Conservation (phyloP, 2,888 invertebrate species). For the Protophormia terraenovae region DNA sequence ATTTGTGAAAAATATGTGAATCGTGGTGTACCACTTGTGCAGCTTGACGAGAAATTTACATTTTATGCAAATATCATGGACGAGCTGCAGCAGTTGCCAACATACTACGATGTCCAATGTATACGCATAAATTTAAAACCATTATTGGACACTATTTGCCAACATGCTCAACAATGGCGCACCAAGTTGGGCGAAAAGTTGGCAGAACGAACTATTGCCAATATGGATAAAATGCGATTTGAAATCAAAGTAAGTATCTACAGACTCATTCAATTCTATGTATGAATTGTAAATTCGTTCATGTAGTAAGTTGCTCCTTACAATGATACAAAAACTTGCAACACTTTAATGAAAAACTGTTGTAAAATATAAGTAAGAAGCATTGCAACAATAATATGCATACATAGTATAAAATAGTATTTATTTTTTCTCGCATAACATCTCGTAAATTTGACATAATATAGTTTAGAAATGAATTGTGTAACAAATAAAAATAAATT, state of each 20-base stretch:
- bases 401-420: not conserved
- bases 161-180: slow-evolving; percentile 91
- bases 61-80: slow-evolving; percentile 90
- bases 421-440: not conserved
- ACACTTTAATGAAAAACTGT: not conserved
- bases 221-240: slow-evolving; percentile 86
- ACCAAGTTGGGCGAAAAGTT: slow-evolving; percentile 87
- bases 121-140: slow-evolving; percentile 88
- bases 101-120: slow-evolving; percentile 85
- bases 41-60: slow-evolving; percentile 91
- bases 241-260: slow-evolving; percentile 85
- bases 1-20: slow-evolving; percentile 90
- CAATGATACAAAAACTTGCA: not conserved
- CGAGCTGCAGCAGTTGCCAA: slow-evolving; percentile 84
- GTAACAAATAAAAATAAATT: not conserved
- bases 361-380: too few species aligned
- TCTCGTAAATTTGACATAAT: not conserved
- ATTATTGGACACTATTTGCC: slow-evolving; percentile 86
- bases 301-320: not conserved
- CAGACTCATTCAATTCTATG: too few species aligned
- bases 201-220: slow-evolving; percentile 85
- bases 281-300: too few species aligned
- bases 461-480: not conserved
- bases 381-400: not conserved
- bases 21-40: slow-evolving; percentile 84